Evolutionary conservation across 2,113 vertebrate species (phyloP).

Genomic region (Podiceps cristatus): DNA sequence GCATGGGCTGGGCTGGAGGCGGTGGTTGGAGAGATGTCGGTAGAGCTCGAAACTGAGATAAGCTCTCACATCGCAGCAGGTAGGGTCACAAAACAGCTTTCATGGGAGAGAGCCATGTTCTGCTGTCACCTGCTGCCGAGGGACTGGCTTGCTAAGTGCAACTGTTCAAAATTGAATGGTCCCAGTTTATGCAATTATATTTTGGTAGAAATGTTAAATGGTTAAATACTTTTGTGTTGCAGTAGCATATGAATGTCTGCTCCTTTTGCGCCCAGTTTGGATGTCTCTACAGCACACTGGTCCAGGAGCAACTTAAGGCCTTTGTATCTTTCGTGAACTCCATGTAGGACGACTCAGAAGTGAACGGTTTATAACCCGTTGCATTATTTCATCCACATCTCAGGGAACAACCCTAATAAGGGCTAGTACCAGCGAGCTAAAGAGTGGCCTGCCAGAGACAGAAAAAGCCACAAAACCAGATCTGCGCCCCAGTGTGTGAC

Average conservation of each 20-base stretch:
- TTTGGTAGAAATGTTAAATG: background rate
- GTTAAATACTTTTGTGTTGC: background rate
- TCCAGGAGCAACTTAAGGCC: background rate
- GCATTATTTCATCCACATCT: background rate
- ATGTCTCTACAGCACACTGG: background rate
- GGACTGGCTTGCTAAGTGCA: background rate
- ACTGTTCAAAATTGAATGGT: background rate
- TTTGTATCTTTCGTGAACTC: background rate
- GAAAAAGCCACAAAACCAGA: background rate
- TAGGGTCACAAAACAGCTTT: background rate
- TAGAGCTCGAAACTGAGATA: background rate
- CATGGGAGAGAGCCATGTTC: rapidly evolving
- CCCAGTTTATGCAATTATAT: background rate
- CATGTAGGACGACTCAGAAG: background rate
- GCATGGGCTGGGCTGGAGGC: background rate
- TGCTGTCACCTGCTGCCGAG: background rate
- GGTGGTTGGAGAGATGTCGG: background rate
- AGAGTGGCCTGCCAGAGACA: background rate
- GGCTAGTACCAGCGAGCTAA: background rate
- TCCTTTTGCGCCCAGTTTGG: background rate
- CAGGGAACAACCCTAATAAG: background rate
- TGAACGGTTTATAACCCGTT: background rate
- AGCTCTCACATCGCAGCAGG: background rate
- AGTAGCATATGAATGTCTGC: background rate
- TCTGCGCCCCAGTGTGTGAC: rapidly evolving